phyloP scores from a whole-genome alignment of 2,888 invertebrate genomes.

The Yponomeuta evonymella region DNA sequence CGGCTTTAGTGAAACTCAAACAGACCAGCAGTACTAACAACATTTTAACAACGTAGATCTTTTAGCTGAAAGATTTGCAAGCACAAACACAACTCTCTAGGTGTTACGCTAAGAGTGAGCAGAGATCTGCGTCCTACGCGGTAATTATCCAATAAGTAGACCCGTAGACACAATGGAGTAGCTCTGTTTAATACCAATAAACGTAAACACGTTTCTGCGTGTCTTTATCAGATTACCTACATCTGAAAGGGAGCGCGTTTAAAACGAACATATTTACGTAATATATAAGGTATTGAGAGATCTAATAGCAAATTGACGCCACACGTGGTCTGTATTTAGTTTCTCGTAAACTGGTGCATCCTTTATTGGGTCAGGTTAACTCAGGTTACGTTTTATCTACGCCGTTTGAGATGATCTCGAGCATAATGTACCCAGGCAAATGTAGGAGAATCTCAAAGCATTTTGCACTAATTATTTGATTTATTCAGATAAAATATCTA shows the following conservation, averaged over 20 bases:
- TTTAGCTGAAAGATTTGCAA: constrained; percentile 19
- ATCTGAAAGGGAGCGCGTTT: background rate
- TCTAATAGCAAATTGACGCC: background rate
- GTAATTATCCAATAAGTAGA: constrained; percentile 63
- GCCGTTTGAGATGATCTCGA: background rate
- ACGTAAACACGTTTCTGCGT: background rate
- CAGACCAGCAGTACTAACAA: constrained; percentile 5
- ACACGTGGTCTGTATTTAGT: background rate
- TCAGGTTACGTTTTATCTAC: background rate
- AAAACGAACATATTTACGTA: background rate
- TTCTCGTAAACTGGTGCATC: constrained; percentile 5
- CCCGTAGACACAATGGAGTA: constrained; percentile 27
- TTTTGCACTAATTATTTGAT: no score
- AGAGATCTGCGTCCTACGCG: constrained; percentile 40
- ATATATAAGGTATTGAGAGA: no score
- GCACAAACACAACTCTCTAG: constrained; percentile 31
- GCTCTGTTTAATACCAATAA: background rate
- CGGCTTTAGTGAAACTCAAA: constrained; percentile 22
- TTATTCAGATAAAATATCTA: no score
- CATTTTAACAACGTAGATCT: constrained; percentile 2
- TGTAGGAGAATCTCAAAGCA: no score
- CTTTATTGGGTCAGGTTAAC: background rate
- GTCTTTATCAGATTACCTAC: background rate
- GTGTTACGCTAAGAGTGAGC: constrained; percentile 39
- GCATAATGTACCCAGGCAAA: no score